Evolutionary conservation across 2,113 vertebrate species (phyloP), one percentile per base, ranked within the genome.

Genomic region (Terrapene triunguis): DNA sequence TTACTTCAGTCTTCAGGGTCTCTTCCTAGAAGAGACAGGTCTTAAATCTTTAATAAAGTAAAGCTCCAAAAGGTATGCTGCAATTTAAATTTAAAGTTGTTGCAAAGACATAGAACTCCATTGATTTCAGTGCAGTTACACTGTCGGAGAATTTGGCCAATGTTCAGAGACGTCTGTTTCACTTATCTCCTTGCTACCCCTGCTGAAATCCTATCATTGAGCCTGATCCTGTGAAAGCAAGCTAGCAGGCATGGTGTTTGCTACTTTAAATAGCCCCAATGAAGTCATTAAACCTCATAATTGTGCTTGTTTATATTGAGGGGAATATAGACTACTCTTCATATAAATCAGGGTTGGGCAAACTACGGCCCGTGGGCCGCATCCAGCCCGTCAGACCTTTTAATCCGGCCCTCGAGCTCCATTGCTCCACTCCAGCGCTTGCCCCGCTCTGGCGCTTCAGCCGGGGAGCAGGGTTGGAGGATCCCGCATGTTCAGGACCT

Each of bases 201-300:
- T 90, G 47, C 72, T 90, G 80, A 53, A 54, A 57, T 24, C 27
- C 87, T 87, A 0, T 8, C 0, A 1, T 35, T 32, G 29, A 65
- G 5, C 32, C 59, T 69, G 62, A 69, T 44, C 38, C n/a, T 76
- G 38, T 32, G n/a, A 85, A 51, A 2, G 1, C 10, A 24, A 59
- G 3, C 2, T 4, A 0, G 0, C 48, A 53, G 51, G 35, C 17
- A 13, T 3, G 53, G 25, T 0, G 0, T 50, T 79, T 69, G 5
- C 82, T 86, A 32, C 42, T 42, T 47, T 2, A 0, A 48, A 0
- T 13, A 10, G 55, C 51, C 51, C 48, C 50, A 38, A 16, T 25
- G 10, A 80, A 80, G 91, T 22, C 84, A 6, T 27, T 3, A 24
- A 54, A 11, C 35, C 3, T 62, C 9, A 47, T 0, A n/a, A 1